These are phyloP conservation scores for Rhinogobio ventralis DNA, from an alignment of 2,797 vertebrate species.

Conservation along the genomic window DNA sequence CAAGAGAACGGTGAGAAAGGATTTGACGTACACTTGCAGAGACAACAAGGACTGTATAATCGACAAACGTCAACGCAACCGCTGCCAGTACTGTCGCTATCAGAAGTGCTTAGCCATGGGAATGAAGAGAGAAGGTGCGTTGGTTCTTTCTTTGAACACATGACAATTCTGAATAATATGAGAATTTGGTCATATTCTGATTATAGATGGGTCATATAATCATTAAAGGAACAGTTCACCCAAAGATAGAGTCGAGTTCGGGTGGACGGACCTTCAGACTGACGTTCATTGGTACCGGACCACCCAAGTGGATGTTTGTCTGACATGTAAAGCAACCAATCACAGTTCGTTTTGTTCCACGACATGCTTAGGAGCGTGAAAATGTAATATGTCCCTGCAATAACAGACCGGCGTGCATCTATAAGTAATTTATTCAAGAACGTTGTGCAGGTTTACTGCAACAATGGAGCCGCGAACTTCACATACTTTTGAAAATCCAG, in stretches of 20 bases:
- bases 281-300: no score
- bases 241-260: neutral
- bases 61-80: conserved; percentile 99
- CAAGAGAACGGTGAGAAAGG: conserved; percentile 98
- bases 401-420: no score
- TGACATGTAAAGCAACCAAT: no score
- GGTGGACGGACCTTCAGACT: no score
- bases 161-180: neutral
- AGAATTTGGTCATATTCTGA: neutral
- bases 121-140: conserved; percentile 96
- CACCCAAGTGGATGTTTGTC: no score
- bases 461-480: no score
- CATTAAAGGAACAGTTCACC: neutral
- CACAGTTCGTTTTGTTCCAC: no score
- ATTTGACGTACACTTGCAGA: conserved; percentile 98
- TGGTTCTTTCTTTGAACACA: neutral
- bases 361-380: no score
- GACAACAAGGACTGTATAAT: conserved; percentile 96
- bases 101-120: conserved; percentile 97
- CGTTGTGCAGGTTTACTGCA: no score
- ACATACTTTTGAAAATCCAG: no score
- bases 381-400: no score
- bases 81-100: conserved; percentile 98
- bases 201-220: neutral
- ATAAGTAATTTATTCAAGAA: no score